Evolutionary conservation across 2,888 invertebrate genomes (phyloP).

Genomic region (Halictus ligatus): DNA sequence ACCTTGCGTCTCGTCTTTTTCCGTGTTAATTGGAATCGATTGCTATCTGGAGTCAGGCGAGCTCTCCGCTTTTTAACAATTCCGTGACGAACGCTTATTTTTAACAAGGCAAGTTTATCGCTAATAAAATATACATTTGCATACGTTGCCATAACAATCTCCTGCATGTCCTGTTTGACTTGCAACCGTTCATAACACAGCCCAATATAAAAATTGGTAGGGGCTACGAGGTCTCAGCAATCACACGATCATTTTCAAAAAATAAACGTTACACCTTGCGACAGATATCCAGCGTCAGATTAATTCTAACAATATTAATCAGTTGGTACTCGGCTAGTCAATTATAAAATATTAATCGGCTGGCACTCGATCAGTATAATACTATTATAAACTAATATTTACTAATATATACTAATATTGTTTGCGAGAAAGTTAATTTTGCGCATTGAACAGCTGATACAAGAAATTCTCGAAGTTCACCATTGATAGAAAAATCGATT

Average conservation of each 20-base stretch:
- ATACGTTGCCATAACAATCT: no score
- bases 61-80: background rate
- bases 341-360: background rate
- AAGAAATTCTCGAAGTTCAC: no score
- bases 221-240: background rate
- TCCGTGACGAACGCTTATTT: background rate
- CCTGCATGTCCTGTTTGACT: background rate
- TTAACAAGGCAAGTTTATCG: background rate
- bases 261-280: background rate
- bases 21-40: background rate
- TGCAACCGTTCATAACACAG: no score
- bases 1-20: constrained; percentile 20
- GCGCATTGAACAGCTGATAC: no score
- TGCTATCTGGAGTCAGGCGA: background rate
- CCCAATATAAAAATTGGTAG: background rate
- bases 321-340: background rate
- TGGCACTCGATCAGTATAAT: no score
- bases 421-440: no score
- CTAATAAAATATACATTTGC: background rate
- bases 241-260: no score
- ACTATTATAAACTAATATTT: no score
- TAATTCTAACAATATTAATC: background rate
- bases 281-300: background rate
- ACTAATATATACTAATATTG: no score
- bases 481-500: no score